Percentiles rank a stretch among this genome's conserved stretches.
Conservation (phyloP, 2,797 vertebrate genomes). For the Pogoniulus pusillus region DNA sequence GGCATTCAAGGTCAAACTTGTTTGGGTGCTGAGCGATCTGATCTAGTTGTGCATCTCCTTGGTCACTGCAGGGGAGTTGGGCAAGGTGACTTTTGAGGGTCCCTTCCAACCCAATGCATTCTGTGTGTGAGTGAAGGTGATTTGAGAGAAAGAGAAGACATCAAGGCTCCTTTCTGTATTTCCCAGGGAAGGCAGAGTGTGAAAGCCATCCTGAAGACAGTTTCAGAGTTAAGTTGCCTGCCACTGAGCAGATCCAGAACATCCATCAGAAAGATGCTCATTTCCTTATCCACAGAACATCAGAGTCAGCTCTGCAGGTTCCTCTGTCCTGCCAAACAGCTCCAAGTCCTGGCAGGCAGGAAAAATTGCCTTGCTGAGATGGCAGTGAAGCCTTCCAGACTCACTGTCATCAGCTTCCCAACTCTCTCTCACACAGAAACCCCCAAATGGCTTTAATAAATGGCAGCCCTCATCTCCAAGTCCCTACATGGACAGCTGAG, state of each 20-base stretch:
- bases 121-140: neutral
- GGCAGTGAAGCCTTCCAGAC: conserved; percentile 28
- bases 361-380: conserved; percentile 19
- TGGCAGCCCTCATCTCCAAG: neutral
- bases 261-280: neutral
- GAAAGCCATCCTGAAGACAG: neutral
- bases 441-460: conserved; percentile 53
- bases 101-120: too few relatives aligned
- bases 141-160: neutral
- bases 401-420: conserved; percentile 24
- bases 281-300: neutral
- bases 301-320: neutral
- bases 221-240: neutral
- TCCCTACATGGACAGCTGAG: conserved; percentile 20
- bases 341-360: neutral
- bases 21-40: too few relatives aligned
- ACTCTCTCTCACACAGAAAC: neutral
- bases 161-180: neutral
- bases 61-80: too few relatives aligned
- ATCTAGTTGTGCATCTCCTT: too few relatives aligned
- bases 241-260: neutral
- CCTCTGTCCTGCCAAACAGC: neutral
- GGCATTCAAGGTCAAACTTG: too few relatives aligned
- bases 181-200: neutral
- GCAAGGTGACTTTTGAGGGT: too few relatives aligned